These are phyloP conservation scores for Austrofundulus limnaeus DNA, from an alignment of 2,113 vertebrate genomes.

Conservation along the genomic window DNA sequence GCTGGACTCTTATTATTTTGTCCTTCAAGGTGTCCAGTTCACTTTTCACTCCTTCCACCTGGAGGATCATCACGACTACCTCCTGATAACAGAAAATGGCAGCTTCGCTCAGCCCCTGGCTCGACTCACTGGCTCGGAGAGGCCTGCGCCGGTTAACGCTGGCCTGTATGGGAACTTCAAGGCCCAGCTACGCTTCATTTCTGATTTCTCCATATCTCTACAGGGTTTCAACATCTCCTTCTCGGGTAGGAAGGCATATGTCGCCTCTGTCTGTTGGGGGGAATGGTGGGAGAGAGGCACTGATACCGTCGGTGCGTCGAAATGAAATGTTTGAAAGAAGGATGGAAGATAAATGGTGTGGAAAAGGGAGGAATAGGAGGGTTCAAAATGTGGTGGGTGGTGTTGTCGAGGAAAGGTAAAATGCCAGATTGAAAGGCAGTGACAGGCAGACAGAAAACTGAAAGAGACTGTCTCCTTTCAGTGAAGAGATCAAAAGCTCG, in stretches of 20 bases:
- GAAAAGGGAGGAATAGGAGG: constrained; percentile 3
- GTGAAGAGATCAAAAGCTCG: constrained; percentile 55
- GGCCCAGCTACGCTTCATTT: constrained; percentile 83
- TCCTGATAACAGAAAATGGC: constrained; percentile 80
- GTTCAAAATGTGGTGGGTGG: constrained; percentile 16
- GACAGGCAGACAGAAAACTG: constrained; percentile 7
- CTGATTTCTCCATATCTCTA: constrained; percentile 82
- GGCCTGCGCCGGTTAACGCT: constrained; percentile 72
- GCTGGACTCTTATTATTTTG: constrained; percentile 10
- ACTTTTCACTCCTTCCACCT: constrained; percentile 81
- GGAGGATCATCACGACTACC: constrained; percentile 83
- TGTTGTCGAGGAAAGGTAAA: constrained; percentile 13
- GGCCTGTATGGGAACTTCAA: constrained; percentile 81
- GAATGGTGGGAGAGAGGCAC: neutral
- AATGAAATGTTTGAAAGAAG: constrained; percentile 9
- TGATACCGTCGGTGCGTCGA: neutral
- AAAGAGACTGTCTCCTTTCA: constrained; percentile 18
- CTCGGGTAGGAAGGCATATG: constrained; percentile 62
- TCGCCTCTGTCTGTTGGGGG: constrained; percentile 15
- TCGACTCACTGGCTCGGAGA: constrained; percentile 79
- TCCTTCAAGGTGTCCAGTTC: constrained; percentile 77
- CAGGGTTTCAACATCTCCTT: constrained; percentile 83
- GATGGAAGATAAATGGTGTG: constrained; percentile 5
- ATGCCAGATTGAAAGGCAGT: constrained; percentile 14
- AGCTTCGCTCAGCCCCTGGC: constrained; percentile 79